A percentile compares a stretch with the other conserved stretches of the same genome.
Conservation (phyloP, 2,797 vertebrate genomes). For the Enoplosus armatus region DNA sequence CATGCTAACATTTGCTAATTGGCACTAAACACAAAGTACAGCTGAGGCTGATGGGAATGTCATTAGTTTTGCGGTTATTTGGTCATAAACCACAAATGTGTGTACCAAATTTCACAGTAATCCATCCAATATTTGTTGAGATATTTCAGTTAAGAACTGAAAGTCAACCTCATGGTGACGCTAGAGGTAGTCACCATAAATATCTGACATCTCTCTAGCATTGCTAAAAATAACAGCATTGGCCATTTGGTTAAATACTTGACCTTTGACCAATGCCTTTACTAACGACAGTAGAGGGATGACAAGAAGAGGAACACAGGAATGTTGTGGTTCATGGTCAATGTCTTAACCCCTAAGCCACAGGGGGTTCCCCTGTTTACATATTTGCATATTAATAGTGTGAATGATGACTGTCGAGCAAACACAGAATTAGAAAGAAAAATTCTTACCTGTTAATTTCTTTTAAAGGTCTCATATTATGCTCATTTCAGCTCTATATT, state of each 20-base stretch:
- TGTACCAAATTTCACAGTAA: too few species aligned
- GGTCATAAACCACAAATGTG: background rate
- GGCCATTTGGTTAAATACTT: background rate
- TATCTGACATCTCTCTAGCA: too few species aligned
- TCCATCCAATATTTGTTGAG: background rate
- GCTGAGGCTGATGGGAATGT: background rate
- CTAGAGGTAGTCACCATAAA: too few species aligned
- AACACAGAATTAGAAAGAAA: too few species aligned
- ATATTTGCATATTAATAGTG: too few species aligned
- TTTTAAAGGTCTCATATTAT: too few species aligned
- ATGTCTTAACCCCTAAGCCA: background rate
- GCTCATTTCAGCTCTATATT: too few species aligned
- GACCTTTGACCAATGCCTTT: too few species aligned
- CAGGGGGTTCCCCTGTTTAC: background rate
- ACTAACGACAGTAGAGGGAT: background rate
- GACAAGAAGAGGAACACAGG: too few species aligned
- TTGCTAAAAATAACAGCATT: background rate
- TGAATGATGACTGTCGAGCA: constrained; percentile 9
- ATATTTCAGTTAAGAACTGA: background rate
- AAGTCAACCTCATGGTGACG: background rate
- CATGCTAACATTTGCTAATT: background rate
- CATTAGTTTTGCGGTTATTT: background rate
- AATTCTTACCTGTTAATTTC: too few species aligned
- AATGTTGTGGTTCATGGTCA: too few species aligned
- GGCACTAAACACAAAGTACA: background rate